Evolutionary conservation across 2,113 vertebrate species (phyloP).

Genomic region (Mirounga angustirostris): DNA sequence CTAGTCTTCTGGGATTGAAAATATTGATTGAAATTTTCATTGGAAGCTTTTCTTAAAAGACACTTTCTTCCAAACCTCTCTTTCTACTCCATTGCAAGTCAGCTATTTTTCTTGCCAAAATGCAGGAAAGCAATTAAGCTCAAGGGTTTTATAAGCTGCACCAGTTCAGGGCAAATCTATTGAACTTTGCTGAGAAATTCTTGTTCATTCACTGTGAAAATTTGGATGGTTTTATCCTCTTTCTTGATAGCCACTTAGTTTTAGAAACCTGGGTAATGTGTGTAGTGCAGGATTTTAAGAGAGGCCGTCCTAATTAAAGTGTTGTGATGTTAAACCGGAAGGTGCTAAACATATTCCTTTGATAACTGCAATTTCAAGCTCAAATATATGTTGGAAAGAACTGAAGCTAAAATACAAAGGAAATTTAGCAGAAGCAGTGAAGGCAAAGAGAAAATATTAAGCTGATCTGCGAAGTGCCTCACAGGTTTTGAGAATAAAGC

Average conservation of each 20-base stretch:
- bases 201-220: constrained; percentile 74
- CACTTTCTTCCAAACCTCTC: constrained; percentile 71
- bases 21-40: constrained; percentile 80
- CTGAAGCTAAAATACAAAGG: neutral
- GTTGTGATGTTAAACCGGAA: constrained; percentile 61
- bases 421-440: neutral
- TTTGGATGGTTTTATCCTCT: constrained; percentile 79
- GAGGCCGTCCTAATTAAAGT: constrained; percentile 75
- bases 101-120: constrained; percentile 78
- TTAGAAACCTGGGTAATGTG: constrained; percentile 58
- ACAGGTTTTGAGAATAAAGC: constrained; percentile 64
- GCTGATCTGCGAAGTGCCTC: constrained; percentile 71
- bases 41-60: constrained; percentile 80
- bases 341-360: constrained; percentile 64
- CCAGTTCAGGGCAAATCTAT: constrained; percentile 61
- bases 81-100: constrained; percentile 38
- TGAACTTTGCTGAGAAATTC: constrained; percentile 78
- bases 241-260: constrained; percentile 77
- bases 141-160: constrained; percentile 71
- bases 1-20: constrained; percentile 70
- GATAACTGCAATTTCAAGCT: constrained; percentile 57
- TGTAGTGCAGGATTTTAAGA: constrained; percentile 61
- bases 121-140: constrained; percentile 76
- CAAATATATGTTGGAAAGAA: constrained; percentile 19
- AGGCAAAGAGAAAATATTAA: constrained; percentile 56